Evolutionary conservation across 2,888 invertebrate genomes (phyloP).

Genomic region (Cephalotes varians): DNA sequence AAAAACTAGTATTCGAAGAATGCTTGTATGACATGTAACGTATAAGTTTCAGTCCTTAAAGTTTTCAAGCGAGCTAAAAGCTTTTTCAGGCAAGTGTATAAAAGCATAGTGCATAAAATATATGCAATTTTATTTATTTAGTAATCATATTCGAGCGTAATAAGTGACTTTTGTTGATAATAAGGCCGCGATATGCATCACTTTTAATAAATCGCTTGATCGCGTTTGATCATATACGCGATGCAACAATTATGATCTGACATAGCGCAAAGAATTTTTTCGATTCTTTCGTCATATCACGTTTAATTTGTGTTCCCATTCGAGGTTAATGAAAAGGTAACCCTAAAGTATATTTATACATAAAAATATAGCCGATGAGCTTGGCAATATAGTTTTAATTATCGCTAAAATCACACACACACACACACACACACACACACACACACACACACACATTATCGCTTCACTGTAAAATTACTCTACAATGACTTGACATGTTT

Average conservation of each 20-base stretch:
- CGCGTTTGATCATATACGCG: too few relatives aligned
- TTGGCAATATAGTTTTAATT: constrained; percentile 57
- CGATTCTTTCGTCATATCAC: constrained; percentile 27
- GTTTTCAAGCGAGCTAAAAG: neutral
- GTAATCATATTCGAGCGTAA: constrained; percentile 54
- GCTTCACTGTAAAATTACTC: constrained; percentile 22
- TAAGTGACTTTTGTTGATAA: constrained; percentile 59
- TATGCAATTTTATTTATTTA: neutral
- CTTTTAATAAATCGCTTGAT: constrained; percentile 1
- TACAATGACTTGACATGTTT: constrained; percentile 27
- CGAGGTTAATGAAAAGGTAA: constrained; percentile 58
- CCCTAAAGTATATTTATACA: constrained; percentile 51
- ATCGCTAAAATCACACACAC: constrained; percentile 40
- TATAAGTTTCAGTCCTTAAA: neutral
- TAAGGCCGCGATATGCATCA: constrained; percentile 18
- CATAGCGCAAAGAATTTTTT: neutral
- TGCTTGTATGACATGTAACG: neutral
- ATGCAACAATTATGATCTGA: constrained; percentile 13
- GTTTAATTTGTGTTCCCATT: constrained; percentile 55
- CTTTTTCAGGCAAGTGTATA: neutral
- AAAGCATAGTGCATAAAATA: constrained; percentile 35
- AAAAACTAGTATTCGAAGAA: constrained; percentile 3
- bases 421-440: too few relatives aligned
- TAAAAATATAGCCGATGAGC: constrained; percentile 40
- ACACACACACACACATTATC: too few relatives aligned